Evolutionary conservation across 2,113 vertebrate genomes (phyloP).

Genomic region (Gulo gulo): DNA sequence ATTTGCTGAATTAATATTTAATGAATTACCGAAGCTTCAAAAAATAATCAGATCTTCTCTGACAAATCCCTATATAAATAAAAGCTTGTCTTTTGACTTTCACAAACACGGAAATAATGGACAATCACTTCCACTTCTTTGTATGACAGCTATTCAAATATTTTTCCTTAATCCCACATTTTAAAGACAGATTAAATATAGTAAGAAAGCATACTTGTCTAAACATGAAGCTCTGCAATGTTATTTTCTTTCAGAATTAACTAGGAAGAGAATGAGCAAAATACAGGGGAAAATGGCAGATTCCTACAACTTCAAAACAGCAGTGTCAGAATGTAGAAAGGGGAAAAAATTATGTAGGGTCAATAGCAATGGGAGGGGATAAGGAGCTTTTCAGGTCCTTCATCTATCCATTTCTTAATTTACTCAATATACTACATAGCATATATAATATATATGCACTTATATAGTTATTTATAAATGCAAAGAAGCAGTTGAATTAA

Average conservation of each 20-base stretch:
- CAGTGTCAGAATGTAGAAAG: background rate
- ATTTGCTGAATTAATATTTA: slow-evolving; percentile 1
- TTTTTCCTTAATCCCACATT: slow-evolving; percentile 33
- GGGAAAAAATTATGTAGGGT: background rate
- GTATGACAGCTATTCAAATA: slow-evolving; percentile 40
- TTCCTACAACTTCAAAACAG: background rate
- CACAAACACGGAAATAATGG: slow-evolving; percentile 22
- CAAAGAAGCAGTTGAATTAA: background rate
- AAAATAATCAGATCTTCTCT: slow-evolving; percentile 26
- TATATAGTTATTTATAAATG: background rate
- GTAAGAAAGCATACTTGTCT: slow-evolving; percentile 36
- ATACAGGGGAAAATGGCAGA: background rate
- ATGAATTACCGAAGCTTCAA: slow-evolving; percentile 6
- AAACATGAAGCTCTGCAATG: slow-evolving; percentile 42
- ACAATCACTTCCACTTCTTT: slow-evolving; percentile 43
- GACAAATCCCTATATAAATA: slow-evolving; percentile 18
- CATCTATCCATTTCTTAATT: background rate
- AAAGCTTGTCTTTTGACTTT: slow-evolving; percentile 24
- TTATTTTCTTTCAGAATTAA: slow-evolving; percentile 36
- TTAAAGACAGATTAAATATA: slow-evolving; percentile 21
- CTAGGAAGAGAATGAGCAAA: background rate
- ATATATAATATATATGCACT: background rate
- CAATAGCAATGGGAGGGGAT: background rate
- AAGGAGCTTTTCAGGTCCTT: background rate
- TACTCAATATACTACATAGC: background rate